phyloP scores from a whole-genome alignment of 2,797 vertebrate genomes.

The Chloroceryle amazona region DNA sequence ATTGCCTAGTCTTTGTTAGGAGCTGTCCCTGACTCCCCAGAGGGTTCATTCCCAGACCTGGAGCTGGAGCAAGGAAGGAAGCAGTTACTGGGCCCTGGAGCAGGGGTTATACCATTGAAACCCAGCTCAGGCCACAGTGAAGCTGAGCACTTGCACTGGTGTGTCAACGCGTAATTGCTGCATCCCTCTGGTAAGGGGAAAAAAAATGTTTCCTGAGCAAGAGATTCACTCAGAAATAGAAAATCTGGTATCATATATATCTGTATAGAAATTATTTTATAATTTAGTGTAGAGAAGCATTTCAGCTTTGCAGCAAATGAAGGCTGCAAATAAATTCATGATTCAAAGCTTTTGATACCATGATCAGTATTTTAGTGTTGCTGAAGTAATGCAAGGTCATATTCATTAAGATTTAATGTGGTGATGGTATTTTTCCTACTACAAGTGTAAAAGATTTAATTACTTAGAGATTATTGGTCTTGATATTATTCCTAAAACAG shows the following conservation, averaged over 20 bases:
- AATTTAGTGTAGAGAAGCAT: not conserved
- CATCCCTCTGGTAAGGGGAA: not conserved
- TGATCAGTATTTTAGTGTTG: not conserved
- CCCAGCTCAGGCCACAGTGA: not conserved
- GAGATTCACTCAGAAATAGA: not conserved
- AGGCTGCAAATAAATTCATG: not conserved
- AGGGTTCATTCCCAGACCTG: not conserved
- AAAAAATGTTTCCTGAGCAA: not conserved
- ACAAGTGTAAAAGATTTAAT: not conserved
- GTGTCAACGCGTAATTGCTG: not conserved
- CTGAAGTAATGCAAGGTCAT: slow-evolving; percentile 1
- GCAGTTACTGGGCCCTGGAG: not conserved
- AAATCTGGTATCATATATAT: not conserved
- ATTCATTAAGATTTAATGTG: slow-evolving; percentile 29
- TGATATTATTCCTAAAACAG: not conserved
- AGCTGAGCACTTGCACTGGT: not conserved
- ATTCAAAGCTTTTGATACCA: not conserved
- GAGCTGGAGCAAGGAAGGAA: not conserved
- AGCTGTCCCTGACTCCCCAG: accelerated
- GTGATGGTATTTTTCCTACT: not conserved
- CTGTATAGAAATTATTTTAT: accelerated
- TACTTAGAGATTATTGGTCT: not conserved
- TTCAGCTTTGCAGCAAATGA: not conserved
- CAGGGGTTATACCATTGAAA: not conserved
- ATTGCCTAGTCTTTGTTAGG: not conserved